Conservation (phyloP, 1,140 invertebrate species). For the Drosophila ogumai region DNA sequence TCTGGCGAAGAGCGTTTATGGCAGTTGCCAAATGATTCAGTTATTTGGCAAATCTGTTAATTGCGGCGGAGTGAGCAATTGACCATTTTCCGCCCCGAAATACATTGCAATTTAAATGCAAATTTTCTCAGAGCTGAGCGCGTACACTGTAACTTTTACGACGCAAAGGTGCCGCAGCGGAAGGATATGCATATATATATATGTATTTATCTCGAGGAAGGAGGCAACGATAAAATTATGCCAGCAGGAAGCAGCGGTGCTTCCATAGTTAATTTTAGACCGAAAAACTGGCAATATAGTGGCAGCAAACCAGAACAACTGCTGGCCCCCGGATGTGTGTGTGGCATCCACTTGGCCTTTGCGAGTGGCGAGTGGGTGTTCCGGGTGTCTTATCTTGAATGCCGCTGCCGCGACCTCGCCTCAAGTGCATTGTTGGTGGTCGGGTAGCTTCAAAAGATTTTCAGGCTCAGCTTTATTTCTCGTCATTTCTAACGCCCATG, state of each 20-base stretch:
- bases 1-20: constrained; percentile 2
- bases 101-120: constrained; percentile 72
- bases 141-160: constrained; percentile 58
- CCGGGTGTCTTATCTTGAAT: constrained; percentile 54
- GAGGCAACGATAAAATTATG: constrained; percentile 44
- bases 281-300: constrained; percentile 37
- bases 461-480: constrained; percentile 9
- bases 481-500: background rate
- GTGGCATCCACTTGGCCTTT: constrained; percentile 72
- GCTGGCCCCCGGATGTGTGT: constrained; percentile 36
- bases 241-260: constrained; percentile 34
- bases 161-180: constrained; percentile 9
- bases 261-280: constrained; percentile 62
- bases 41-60: constrained; percentile 38
- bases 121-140: constrained; percentile 41
- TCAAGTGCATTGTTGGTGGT: constrained; percentile 45
- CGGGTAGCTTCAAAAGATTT: constrained; percentile 1
- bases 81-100: constrained; percentile 19
- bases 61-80: constrained; percentile 36
- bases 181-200: constrained; percentile 19
- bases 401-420: constrained; percentile 41
- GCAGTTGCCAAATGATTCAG: constrained; percentile 3
- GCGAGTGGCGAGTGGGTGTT: constrained; percentile 41
- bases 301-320: constrained; percentile 13
- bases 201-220: constrained; percentile 7